phyloP scores from a whole-genome alignment of 1,140 invertebrate species.

The Drosophila takahashii region DNA sequence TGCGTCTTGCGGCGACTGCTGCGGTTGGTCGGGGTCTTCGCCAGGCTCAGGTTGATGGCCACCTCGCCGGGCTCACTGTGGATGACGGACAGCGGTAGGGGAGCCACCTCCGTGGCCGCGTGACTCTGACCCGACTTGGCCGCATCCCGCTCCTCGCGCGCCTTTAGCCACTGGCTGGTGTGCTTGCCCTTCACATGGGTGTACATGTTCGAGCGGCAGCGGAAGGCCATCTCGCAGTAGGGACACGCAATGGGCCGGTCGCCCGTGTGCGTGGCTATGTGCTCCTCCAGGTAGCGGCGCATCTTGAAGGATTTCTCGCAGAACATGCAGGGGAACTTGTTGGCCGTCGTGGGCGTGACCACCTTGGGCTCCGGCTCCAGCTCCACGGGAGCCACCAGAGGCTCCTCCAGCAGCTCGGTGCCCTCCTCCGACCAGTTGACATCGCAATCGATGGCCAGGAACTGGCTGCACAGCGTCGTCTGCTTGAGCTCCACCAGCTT shows the following conservation, averaged over 20 bases:
- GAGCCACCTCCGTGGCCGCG: conserved; percentile 9
- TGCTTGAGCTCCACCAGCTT: conserved; percentile 72
- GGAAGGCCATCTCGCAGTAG: conserved; percentile 78
- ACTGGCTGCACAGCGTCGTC: conserved; percentile 74
- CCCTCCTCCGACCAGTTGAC: conserved; percentile 74
- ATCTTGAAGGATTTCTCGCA: conserved; percentile 78
- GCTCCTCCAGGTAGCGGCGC: conserved; percentile 73
- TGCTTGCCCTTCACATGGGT: conserved; percentile 81
- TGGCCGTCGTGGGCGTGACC: conserved; percentile 21
- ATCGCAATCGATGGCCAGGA: conserved; percentile 72
- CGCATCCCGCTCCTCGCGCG: conserved; percentile 66
- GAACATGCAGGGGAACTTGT: conserved; percentile 73
- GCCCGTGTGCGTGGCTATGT: conserved; percentile 83
- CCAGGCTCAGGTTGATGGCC: conserved; percentile 61
- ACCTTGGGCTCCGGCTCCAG: conserved; percentile 30
- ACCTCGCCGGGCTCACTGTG: conserved; percentile 61
- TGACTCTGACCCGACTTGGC: conserved; percentile 46
- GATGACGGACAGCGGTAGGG: conserved; percentile 24
- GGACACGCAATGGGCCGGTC: conserved; percentile 77
- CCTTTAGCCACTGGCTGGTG: conserved; percentile 66
- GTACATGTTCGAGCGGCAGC: conserved; percentile 83
- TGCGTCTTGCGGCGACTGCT: conserved; percentile 65
- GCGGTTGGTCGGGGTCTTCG: conserved; percentile 32
- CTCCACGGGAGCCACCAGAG: conserved; percentile 20
- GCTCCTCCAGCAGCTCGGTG: conserved; percentile 18